A percentile compares a stretch with the other conserved stretches of the same genome.
These are phyloP conservation scores for Ramphastos sulfuratus DNA, from an alignment of 2,113 vertebrate species.

Conservation along the genomic window DNA sequence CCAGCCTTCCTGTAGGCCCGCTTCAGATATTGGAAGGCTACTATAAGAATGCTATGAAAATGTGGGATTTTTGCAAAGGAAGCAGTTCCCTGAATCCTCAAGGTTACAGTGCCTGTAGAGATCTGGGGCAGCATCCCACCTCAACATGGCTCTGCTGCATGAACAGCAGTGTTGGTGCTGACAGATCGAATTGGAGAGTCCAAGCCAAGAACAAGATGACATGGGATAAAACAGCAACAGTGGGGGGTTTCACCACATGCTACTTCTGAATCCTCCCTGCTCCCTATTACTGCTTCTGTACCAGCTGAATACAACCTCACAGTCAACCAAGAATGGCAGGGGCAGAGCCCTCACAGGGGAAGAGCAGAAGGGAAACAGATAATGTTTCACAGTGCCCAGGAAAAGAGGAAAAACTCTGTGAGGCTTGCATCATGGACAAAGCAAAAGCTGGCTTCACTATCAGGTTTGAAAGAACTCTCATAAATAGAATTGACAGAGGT, in stretches of 20 bases:
- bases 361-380: neutral
- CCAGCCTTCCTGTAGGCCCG: too few relatives aligned
- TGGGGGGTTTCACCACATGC: fast-evolving
- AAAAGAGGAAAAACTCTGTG: neutral
- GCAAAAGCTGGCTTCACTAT: neutral
- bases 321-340: neutral
- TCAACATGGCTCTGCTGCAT: neutral
- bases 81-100: neutral
- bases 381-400: neutral
- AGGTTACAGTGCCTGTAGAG: neutral
- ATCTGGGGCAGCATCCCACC: neutral
- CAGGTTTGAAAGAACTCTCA: neutral
- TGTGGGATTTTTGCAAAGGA: neutral
- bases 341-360: neutral
- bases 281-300: neutral
- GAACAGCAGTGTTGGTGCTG: neutral
- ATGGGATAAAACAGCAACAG: neutral
- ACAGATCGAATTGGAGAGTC: neutral
- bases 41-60: neutral
- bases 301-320: fast-evolving
- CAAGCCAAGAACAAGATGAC: neutral
- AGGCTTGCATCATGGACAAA: neutral
- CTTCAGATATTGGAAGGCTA: too few relatives aligned
- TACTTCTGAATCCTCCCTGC: neutral
- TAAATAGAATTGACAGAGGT: neutral